A percentile compares a stretch with the other conserved stretches of the same genome.
Evolutionary conservation across 2,113 vertebrate species (phyloP).

Genomic region (Eulemur rufifrons): DNA sequence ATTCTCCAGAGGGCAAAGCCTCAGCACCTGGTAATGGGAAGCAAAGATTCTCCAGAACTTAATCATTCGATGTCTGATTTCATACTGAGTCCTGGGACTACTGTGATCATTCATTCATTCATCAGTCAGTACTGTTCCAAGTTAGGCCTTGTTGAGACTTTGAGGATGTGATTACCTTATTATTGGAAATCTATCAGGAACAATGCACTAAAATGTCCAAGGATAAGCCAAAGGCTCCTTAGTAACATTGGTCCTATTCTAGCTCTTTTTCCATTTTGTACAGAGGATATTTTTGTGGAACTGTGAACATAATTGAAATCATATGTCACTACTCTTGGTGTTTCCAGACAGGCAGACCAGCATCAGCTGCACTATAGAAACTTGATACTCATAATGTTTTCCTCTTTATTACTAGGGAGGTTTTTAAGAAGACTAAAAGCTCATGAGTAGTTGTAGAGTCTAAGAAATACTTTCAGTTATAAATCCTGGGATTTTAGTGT

Average conservation of each 20-base stretch:
- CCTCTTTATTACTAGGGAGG: slow-evolving; percentile 38
- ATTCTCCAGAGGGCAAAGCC: background rate
- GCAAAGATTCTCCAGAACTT: background rate
- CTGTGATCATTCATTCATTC: background rate
- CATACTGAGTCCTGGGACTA: background rate
- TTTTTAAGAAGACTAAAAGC: slow-evolving; percentile 28
- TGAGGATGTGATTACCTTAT: background rate
- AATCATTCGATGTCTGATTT: background rate
- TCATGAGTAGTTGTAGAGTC: background rate
- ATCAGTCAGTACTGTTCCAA: background rate
- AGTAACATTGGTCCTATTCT: slow-evolving; percentile 10
- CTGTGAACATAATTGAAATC: slow-evolving; percentile 59
- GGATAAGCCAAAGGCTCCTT: slow-evolving; percentile 37
- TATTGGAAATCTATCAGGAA: background rate
- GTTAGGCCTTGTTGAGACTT: background rate
- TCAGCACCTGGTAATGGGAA: background rate
- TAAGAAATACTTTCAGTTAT: background rate
- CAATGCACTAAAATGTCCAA: background rate
- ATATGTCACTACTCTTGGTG: slow-evolving; percentile 38
- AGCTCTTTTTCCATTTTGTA: slow-evolving; percentile 12
- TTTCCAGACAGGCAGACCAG: slow-evolving; percentile 39
- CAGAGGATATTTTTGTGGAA: slow-evolving; percentile 20
- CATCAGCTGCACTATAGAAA: slow-evolving; percentile 36
- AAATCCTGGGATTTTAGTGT: background rate
- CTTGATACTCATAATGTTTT: background rate